Evolutionary conservation across 2,797 vertebrate genomes (phyloP), one percentile per base, ranked within the genome.

Genomic region (Ataeniobius toweri): DNA sequence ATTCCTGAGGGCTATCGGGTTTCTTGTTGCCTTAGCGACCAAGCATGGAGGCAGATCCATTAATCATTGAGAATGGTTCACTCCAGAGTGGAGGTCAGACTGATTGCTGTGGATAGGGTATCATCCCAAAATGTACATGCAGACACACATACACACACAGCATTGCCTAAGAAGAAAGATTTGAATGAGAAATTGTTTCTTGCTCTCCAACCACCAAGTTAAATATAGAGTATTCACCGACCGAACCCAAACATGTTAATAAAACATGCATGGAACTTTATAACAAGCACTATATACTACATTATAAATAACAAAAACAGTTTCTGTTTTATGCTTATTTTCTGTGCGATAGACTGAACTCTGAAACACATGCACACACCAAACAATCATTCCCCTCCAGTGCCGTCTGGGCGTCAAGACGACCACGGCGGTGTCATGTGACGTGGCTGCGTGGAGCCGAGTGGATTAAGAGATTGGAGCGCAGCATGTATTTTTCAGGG

Each of bases 81-180:
- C 93, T 94, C 90, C 91, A 96, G 96, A 98, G 97, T 97, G 97
- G 97, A 98, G 98, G 98, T 98, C 98, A 98, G 98, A 97, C 98
- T 99, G 98, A 99, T 98, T 99, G 98, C 97, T 96, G 97, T 97
- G 97, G 97, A 98, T 99, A 97, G 96, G 96, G 98, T 99, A 97
- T 99, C 98, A 98, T 98, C 97, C 96, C 93, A 86, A 90, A 87
- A 91, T 86, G 90, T 89, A 97, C 88, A 86, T 22, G 36, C 74
- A 63, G 76, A 78, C 75, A 28, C 80, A 74, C 71, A 77, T 74
- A 77, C 80, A 85, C 84, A 58, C 76, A 74, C 53, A 50, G 50
- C 26, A 61, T 71, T 44, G 53, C 82, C 61, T 61, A 71, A 73
- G 46, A 78, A 77, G 74, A 83, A 97, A 97, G 96, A 98, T 97